Base-by-base conservation (phyloP, 2,113 vertebrate species). In the Ophiodon elongatus region DNA sequence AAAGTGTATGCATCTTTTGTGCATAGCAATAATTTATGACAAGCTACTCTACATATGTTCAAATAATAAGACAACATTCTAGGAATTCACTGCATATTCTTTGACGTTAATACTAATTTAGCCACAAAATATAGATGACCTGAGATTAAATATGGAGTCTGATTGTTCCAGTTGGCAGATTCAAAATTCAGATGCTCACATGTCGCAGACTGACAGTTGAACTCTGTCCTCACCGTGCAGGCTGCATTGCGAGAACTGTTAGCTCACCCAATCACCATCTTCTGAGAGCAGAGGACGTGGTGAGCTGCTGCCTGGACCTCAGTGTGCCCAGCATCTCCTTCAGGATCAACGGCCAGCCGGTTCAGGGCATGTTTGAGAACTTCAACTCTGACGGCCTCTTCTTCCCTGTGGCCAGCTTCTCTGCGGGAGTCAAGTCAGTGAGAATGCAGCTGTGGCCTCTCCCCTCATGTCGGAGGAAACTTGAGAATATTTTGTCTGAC, bases 341-440 rank as follows among this genome's bases (percentile, higher is more conserved):
- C 92, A 96, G 98, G 76, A 99, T 99, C 93, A 99, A 99, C 1
- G 98, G 98, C 6, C 98, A 99, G 52, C 98, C 98, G 1, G 98
- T 99, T 62, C 98, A 99, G 95, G 98, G 98, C 74, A 99, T 99
- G 98, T 99, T 99, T 78, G 98, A 99, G 94, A 99, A 99, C 94
- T 99, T 99, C 95, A 99, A 98, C 93, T 96, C 96, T 1, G 97
- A 99, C 27, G 96, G 98, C 8, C 97, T 99, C 85, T 99, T 99
- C 94, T 99, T 98, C 84, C 98, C 98, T 0, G 97, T 98, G 79
- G 96, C 96, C 78, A 99, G 97, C 93, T 98, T 99, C 91, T 99
- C 97, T 65, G 97, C 98, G 14, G 98, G 97, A 90, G 96, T 98
- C 94, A 98, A 98, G 98, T 99, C 85, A 97, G 98, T 92, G 64